Evolutionary conservation across 2,797 vertebrate genomes (phyloP).

Genomic region (Centroberyx gerrardi): DNA sequence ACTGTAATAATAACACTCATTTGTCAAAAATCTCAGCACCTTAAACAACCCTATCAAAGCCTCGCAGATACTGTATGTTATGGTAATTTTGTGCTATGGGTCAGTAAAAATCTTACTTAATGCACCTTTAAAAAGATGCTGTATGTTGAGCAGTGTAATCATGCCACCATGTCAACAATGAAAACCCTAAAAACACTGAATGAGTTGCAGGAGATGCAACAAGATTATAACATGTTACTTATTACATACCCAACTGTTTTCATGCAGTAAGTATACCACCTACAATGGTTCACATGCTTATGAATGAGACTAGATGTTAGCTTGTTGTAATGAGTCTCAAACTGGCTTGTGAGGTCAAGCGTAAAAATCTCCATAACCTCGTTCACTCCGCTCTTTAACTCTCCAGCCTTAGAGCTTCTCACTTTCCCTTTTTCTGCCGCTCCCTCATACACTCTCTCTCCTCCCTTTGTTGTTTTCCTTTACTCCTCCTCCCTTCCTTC

Average conservation of each 20-base stretch:
- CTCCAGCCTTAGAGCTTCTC: neutral
- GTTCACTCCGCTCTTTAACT: neutral
- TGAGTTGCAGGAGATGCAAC: neutral
- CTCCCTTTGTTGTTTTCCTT: neutral
- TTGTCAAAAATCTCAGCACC: too few species aligned
- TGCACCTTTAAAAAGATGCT: neutral
- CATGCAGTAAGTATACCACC: constrained; percentile 7
- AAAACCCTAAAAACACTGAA: neutral
- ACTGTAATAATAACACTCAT: too few species aligned
- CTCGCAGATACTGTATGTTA: too few species aligned
- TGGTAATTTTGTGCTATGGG: too few species aligned
- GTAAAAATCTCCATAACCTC: neutral
- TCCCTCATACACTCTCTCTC: neutral
- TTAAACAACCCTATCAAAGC: too few species aligned
- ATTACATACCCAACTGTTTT: neutral
- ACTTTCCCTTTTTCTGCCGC: neutral
- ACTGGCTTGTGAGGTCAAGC: constrained; percentile 20
- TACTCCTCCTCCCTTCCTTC: neutral
- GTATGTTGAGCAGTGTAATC: neutral
- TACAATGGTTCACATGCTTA: constrained; percentile 1
- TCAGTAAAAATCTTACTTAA: neutral
- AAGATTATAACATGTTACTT: neutral
- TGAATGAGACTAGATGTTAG: neutral
- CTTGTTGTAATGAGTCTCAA: neutral
- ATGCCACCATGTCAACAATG: neutral